Evolutionary conservation across 2,797 vertebrate species (phyloP).

Genomic region (Alfaro cultratus): DNA sequence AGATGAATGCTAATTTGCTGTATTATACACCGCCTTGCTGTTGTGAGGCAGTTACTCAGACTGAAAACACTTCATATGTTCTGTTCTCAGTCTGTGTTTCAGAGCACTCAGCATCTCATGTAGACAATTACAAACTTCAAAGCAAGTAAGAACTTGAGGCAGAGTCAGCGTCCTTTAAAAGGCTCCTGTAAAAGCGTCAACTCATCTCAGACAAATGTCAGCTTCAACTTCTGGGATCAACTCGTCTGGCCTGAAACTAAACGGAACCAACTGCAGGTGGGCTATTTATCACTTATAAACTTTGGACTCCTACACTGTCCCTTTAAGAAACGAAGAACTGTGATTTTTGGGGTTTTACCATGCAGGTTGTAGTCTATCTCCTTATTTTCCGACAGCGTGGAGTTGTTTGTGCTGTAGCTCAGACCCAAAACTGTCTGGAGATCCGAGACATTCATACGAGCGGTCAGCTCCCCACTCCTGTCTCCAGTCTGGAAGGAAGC

Average conservation of each 20-base stretch:
- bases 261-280: not conserved
- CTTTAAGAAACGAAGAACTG: not conserved
- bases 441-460: slow-evolving; percentile 95
- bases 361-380: slow-evolving; percentile 80
- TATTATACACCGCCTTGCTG: not conserved
- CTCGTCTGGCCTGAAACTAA: not conserved
- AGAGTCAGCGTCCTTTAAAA: not conserved
- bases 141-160: not conserved
- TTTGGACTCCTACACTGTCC: not conserved
- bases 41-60: not conserved
- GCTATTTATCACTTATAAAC: not conserved
- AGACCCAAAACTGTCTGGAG: slow-evolving; percentile 94
- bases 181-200: not conserved
- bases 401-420: slow-evolving; percentile 92
- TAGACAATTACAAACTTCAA: not conserved
- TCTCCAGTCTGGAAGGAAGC: slow-evolving; percentile 88
- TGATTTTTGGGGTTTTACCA: slow-evolving; percentile 71
- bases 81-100: not conserved
- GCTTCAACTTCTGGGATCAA: not conserved
- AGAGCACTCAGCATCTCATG: not conserved
- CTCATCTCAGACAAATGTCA: not conserved
- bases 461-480: slow-evolving; percentile 92
- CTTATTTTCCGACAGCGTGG: slow-evolving; percentile 88
- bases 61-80: not conserved
- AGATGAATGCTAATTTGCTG: not conserved